A percentile compares a stretch with the other conserved stretches of the same genome.
Evolutionary conservation across 2,888 invertebrate genomes (phyloP).

Genomic region (Alcis repandata): DNA sequence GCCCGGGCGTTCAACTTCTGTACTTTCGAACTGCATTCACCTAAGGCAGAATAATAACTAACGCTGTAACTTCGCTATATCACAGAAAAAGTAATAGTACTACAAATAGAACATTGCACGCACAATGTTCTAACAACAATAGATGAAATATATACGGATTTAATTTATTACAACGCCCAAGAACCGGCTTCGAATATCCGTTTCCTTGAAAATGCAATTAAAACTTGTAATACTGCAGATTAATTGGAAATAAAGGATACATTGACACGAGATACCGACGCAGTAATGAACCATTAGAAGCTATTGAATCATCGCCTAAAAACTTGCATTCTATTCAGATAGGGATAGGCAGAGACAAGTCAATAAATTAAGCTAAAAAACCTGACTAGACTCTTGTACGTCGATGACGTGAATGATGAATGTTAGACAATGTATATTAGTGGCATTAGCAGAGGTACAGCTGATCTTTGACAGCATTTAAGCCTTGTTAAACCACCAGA

Average conservation of each 20-base stretch:
- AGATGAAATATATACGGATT: constrained; percentile 2
- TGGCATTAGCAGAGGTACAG: constrained; percentile 71
- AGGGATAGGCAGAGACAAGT: constrained; percentile 67
- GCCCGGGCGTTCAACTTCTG: constrained; percentile 56
- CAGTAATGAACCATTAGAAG: constrained; percentile 35
- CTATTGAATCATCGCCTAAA: constrained; percentile 69
- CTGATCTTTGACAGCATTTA: constrained; percentile 69
- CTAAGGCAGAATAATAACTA: constrained; percentile 43
- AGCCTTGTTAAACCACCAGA: constrained; percentile 67
- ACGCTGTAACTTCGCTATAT: constrained; percentile 50
- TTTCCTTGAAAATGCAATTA: constrained; percentile 52
- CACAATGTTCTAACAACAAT: constrained; percentile 30
- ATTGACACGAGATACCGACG: constrained; percentile 54
- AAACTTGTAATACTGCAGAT: constrained; percentile 53
- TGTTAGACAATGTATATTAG: constrained; percentile 73
- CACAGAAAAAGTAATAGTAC: no score
- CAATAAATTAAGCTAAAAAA: constrained; percentile 72
- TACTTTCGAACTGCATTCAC: constrained; percentile 62
- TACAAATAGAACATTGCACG: constrained; percentile 22
- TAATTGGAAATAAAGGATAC: constrained; percentile 52
- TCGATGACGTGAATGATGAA: constrained; percentile 79
- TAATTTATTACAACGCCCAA: constrained; percentile 31
- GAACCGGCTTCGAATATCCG: constrained; percentile 39
- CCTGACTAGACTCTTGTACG: constrained; percentile 62
- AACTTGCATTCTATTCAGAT: constrained; percentile 65